Conservation (phyloP, 2,797 vertebrate species). For the Cryptoblepharus egeriae region DNA sequence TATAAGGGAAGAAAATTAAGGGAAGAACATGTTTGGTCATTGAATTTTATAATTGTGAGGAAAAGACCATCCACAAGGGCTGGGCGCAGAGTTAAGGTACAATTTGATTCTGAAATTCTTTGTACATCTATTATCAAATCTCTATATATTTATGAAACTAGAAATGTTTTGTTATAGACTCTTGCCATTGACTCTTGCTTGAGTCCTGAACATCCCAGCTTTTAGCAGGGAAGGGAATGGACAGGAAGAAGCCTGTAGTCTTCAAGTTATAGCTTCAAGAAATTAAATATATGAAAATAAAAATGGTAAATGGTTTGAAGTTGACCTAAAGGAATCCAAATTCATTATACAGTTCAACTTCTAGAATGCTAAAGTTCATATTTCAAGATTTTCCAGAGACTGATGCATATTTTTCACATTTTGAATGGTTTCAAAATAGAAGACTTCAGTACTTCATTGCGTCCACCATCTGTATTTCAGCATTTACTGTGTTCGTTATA, state of each 20-base stretch:
- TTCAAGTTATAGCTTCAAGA: neutral
- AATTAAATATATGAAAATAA: neutral
- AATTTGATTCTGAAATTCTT: neutral
- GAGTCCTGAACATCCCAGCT: neutral
- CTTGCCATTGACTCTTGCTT: too few species aligned
- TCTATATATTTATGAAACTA: neutral
- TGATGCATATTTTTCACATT: neutral
- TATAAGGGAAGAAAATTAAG: neutral
- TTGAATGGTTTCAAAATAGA: conserved; percentile 7
- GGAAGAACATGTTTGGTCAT: too few species aligned
- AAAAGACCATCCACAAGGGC: neutral
- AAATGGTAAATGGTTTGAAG: neutral
- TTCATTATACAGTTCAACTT: neutral
- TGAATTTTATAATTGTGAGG: too few species aligned
- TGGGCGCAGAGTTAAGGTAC: neutral
- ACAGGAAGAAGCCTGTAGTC: neutral
- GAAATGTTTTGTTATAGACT: neutral
- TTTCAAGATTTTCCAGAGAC: neutral
- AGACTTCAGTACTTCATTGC: neutral
- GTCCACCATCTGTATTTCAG: conserved; percentile 4
- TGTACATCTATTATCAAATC: neutral
- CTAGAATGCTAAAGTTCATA: neutral
- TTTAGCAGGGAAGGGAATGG: neutral
- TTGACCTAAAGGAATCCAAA: neutral
- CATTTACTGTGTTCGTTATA: neutral